These are phyloP conservation scores for Eupeodes luniger DNA, from an alignment of 2,888 invertebrate genomes.

Conservation along the genomic window DNA sequence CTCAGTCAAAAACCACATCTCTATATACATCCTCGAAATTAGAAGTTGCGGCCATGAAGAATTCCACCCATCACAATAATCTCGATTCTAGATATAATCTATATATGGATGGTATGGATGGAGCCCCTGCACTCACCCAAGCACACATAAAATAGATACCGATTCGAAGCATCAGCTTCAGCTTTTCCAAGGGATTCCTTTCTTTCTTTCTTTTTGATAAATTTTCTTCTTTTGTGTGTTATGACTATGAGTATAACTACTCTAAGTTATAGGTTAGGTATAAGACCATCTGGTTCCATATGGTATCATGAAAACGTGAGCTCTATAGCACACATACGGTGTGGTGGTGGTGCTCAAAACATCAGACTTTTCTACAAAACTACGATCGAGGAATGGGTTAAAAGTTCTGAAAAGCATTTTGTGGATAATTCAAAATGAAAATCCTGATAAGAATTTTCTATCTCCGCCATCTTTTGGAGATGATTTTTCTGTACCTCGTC, in stretches of 20 bases:
- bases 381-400: constrained; percentile 17
- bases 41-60: constrained; percentile 73
- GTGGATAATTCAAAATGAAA: constrained; percentile 76
- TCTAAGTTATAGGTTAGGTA: neutral
- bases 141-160: too few relatives aligned
- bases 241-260: constrained; percentile 62
- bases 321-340: constrained; percentile 24
- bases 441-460: constrained; percentile 75
- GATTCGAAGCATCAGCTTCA: neutral
- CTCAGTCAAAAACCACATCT: constrained; percentile 71
- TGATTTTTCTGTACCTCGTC: constrained; percentile 55
- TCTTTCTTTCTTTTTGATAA: constrained; percentile 67
- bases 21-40: constrained; percentile 74
- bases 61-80: constrained; percentile 46
- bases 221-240: constrained; percentile 67
- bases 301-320: constrained; percentile 55
- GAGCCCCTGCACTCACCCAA: too few relatives aligned
- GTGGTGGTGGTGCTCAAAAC: neutral
- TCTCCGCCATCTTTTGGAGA: constrained; percentile 68
- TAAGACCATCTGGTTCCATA: constrained; percentile 34
- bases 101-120: neutral
- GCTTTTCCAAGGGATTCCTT: constrained; percentile 45
- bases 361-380: constrained; percentile 11
- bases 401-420: constrained; percentile 75
- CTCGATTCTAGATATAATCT: neutral